Percentiles rank a stretch among this genome's conserved stretches.
These are phyloP conservation scores for Morone chrysops DNA, from an alignment of 2,113 vertebrate genomes.

Conservation along the genomic window DNA sequence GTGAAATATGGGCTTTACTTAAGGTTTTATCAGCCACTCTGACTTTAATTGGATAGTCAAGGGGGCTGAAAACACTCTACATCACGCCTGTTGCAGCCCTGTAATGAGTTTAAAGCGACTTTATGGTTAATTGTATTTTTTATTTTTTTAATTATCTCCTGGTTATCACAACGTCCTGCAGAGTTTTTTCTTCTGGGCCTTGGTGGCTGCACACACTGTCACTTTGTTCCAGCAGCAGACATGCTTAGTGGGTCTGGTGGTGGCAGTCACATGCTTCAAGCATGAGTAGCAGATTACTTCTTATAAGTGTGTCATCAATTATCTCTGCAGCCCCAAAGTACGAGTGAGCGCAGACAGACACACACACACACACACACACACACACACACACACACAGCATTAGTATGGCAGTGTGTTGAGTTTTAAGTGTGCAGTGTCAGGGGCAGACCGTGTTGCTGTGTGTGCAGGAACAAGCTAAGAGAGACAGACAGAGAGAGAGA, in stretches of 20 bases:
- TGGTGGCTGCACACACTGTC: conserved; percentile 43
- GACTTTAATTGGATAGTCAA: conserved; percentile 11
- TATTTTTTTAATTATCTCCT: not conserved
- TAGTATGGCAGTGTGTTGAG: not conserved
- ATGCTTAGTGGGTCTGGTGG: conserved; percentile 61
- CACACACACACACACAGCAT: not conserved
- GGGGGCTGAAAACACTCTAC: not conserved
- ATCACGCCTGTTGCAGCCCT: not conserved
- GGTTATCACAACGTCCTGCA: not conserved
- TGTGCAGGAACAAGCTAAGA: not conserved
- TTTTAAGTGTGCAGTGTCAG: too few species aligned
- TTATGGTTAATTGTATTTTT: conserved; percentile 23
- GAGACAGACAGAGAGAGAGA: not conserved
- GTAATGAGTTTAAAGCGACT: conserved; percentile 27
- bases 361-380: not conserved
- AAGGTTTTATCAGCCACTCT: conserved; percentile 23
- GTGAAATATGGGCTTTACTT: conserved; percentile 17
- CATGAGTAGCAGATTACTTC: conserved; percentile 70
- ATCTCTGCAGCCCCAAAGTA: conserved; percentile 42
- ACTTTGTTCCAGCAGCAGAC: conserved; percentile 61
- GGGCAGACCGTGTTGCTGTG: not conserved
- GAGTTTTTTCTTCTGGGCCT: not conserved
- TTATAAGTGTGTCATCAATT: conserved; percentile 74
- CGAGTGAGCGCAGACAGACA: not conserved
- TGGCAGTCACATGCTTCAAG: conserved; percentile 71